These are phyloP conservation scores for Tragopan temminckii DNA, from an alignment of 2,797 vertebrate species.

Conservation along the genomic window DNA sequence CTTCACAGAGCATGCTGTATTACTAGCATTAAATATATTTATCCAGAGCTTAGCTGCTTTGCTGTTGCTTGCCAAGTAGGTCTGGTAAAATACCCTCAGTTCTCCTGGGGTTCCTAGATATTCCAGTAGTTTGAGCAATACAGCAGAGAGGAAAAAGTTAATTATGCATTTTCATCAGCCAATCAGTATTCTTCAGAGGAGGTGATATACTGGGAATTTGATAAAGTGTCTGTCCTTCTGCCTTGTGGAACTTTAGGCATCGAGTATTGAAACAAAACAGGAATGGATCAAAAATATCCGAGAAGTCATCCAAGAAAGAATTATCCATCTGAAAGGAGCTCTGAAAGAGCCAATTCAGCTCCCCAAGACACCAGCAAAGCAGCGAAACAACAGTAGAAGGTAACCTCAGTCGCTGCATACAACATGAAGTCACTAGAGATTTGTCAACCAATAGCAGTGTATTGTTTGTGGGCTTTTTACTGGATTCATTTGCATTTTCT, in stretches of 20 bases:
- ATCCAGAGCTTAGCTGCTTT: constrained; percentile 50
- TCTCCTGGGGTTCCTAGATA: not conserved
- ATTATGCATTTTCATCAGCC: not conserved
- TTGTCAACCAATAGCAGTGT: not conserved
- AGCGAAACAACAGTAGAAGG: constrained; percentile 94
- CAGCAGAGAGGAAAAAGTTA: constrained; percentile 4
- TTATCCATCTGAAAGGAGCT: constrained; percentile 97
- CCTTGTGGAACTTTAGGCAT: constrained; percentile 84
- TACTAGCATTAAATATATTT: constrained; percentile 12
- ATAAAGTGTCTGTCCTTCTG: constrained; percentile 27
- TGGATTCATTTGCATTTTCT: not conserved
- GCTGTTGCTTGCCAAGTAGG: constrained; percentile 8
- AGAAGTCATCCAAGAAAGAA: constrained; percentile 98
- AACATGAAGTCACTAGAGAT: not conserved
- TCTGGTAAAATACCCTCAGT: not conserved
- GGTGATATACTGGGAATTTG: not conserved
- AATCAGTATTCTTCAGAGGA: not conserved
- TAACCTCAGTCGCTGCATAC: constrained; percentile 61
- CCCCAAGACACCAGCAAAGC: constrained; percentile 95
- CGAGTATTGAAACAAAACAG: constrained; percentile 95
- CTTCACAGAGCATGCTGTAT: not conserved
- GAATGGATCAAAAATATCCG: constrained; percentile 99
- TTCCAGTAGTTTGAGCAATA: not conserved
- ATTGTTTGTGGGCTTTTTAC: not conserved
- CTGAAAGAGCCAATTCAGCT: constrained; percentile 96